Percentiles rank a stretch among this genome's conserved stretches.
These are phyloP conservation scores for Noctua comes DNA, from an alignment of 2,888 invertebrate species.

Conservation along the genomic window DNA sequence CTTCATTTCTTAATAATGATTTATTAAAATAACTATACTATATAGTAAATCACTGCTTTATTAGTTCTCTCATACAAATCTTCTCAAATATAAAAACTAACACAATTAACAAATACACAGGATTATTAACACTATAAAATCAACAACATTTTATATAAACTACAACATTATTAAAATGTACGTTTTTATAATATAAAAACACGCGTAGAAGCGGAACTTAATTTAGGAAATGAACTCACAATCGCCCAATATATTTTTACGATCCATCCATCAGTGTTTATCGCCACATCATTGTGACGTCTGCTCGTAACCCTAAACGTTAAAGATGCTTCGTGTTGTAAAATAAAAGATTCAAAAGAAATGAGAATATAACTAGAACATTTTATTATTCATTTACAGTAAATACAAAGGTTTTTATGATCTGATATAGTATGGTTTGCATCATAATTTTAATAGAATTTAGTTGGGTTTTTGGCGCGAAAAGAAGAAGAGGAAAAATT, in stretches of 20 bases:
- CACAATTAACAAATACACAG: neutral
- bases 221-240: constrained; percentile 71
- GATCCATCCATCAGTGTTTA: constrained; percentile 72
- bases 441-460: neutral
- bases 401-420: constrained; percentile 37
- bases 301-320: constrained; percentile 68
- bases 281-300: constrained; percentile 67
- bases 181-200: constrained; percentile 49
- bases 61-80: constrained; percentile 3
- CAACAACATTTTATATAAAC: constrained; percentile 16
- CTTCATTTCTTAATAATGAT: neutral
- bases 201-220: constrained; percentile 61
- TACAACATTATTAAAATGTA: constrained; percentile 41
- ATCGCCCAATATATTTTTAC: constrained; percentile 73
- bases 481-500: neutral
- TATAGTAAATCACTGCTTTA: neutral
- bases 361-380: constrained; percentile 56
- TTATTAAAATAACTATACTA: neutral
- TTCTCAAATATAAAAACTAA: constrained; percentile 13
- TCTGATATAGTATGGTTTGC: constrained; percentile 11
- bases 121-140: constrained; percentile 15
- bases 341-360: constrained; percentile 64
- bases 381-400: constrained; percentile 61
- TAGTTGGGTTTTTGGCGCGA: neutral
- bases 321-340: constrained; percentile 61